Evolutionary conservation across 2,113 vertebrate genomes (phyloP).

Genomic region (Notothenia rossii): DNA sequence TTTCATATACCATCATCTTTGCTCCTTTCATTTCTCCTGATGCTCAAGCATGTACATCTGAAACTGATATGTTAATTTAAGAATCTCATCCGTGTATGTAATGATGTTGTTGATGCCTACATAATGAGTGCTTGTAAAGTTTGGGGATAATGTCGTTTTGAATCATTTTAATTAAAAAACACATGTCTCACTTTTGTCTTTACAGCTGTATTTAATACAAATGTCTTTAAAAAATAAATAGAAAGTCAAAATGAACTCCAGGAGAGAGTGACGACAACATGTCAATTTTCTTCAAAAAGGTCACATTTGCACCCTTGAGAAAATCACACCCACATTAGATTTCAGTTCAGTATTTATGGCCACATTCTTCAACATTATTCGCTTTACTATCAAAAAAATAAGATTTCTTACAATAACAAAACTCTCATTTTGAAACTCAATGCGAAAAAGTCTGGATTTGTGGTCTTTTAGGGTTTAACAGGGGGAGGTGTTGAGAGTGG

Average conservation of each 20-base stretch:
- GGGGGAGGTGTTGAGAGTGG: slow-evolving; percentile 49
- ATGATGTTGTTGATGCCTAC: slow-evolving; percentile 78
- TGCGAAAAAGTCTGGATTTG: slow-evolving; percentile 34
- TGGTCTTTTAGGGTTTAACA: slow-evolving; percentile 43
- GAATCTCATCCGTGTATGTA: slow-evolving; percentile 80
- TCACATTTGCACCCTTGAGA: slow-evolving; percentile 3
- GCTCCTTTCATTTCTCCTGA: slow-evolving; percentile 57
- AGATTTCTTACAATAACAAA: slow-evolving; percentile 11
- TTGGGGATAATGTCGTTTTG: slow-evolving; percentile 86
- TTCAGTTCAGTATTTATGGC: slow-evolving; percentile 28
- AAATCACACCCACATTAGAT: slow-evolving; percentile 22
- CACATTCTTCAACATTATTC: slow-evolving; percentile 53
- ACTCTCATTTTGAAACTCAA: slow-evolving; percentile 50
- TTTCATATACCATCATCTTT: slow-evolving; percentile 56
- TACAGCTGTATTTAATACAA: slow-evolving; percentile 17
- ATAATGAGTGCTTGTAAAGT: slow-evolving; percentile 85
- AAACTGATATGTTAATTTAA: slow-evolving; percentile 85
- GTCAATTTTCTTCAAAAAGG: slow-evolving; percentile 4
- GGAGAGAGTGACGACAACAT: neutral
- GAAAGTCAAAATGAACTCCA: neutral
- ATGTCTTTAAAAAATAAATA: no score
- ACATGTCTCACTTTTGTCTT: slow-evolving; percentile 65
- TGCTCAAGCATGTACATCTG: slow-evolving; percentile 84
- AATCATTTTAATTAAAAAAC: slow-evolving; percentile 87
- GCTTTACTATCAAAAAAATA: slow-evolving; percentile 43